Evolutionary conservation across 1,140 invertebrate species (phyloP).

Genomic region (Gonioctena quinquepunctata): DNA sequence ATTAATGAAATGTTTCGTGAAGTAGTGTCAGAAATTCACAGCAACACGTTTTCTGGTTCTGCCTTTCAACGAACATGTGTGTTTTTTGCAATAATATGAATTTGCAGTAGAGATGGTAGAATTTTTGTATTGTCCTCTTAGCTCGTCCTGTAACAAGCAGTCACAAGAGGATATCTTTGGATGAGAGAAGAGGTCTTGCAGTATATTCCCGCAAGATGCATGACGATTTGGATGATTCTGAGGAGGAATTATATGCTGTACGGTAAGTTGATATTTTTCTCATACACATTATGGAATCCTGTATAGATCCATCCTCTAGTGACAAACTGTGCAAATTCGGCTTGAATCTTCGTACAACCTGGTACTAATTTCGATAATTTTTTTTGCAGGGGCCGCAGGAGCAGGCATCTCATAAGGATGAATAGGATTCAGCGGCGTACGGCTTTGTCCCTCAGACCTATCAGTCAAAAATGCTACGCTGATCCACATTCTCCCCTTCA

Average conservation of each 20-base stretch:
- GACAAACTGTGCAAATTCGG: too few relatives aligned
- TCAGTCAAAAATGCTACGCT: constrained; percentile 49
- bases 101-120: too few relatives aligned
- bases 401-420: constrained; percentile 30
- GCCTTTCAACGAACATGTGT: too few relatives aligned
- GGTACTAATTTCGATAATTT: too few relatives aligned
- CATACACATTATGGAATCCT: too few relatives aligned
- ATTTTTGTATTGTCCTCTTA: too few relatives aligned
- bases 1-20: too few relatives aligned
- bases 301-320: too few relatives aligned
- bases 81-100: too few relatives aligned
- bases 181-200: constrained; percentile 35
- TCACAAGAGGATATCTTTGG: constrained; percentile 26
- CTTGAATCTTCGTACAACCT: too few relatives aligned
- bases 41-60: too few relatives aligned
- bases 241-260: constrained; percentile 44
- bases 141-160: constrained; percentile 12
- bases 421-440: constrained; percentile 42
- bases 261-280: constrained; percentile 24
- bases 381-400: constrained; percentile 30
- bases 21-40: too few relatives aligned
- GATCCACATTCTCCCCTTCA: constrained; percentile 44
- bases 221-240: constrained; percentile 47
- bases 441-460: constrained; percentile 49
- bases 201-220: constrained; percentile 48